Base-by-base conservation (phyloP, 2,888 invertebrate genomes). In the Pyrocoelia pectoralis region DNA sequence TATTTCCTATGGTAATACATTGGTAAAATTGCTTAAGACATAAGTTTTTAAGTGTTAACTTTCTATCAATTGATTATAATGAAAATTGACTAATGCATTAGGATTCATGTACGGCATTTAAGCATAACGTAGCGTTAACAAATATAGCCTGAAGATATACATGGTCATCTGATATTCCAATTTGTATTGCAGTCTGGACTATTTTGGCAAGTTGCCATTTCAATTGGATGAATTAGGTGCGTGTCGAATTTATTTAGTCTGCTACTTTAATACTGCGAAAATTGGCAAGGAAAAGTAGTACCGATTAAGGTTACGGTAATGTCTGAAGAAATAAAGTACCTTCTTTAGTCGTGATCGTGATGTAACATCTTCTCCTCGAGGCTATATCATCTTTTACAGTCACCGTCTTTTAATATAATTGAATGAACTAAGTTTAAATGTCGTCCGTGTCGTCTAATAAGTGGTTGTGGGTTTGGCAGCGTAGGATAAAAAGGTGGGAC, bases 361-460 rank as follows among this genome's bases (percentile, higher is more conserved):
- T 67, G 57, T 63, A 61, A 58, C 68, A 56, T 60, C 63, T 60
- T 50, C 50, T 48, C 57, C 66, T 28, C 46, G 28, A 29, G 64
- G 65, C 65, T 40, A 60, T 61, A 59, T 66, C 66, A 68, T 69
- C 68, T 55, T 67, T 65, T 66, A 15, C 40, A 29, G 24, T 56
- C 54, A 41, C 33, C 12, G 61, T 46, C 64, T 50, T 59, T 64
- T 46, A 17, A 69, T 33, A 69, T 68, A 65, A 67, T 58, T 59
- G 67, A 69, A 70, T 70, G 62, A 67, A 66, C 58, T 67, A 58
- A 68, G 66, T 24, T 46, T 69, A 69, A 69, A 69, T 68, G 69
- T 67, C 68, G 67, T 65, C 55, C 58, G 56, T 51, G 54, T 53
- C 33, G 56, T 67, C 61, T 66, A 61, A 60, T 51, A 65, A 61